Percentiles rank a stretch among this genome's conserved stretches.
These are phyloP conservation scores for Acipenser transmontanus DNA, from an alignment of 2,797 vertebrate species.

Conservation along the genomic window DNA sequence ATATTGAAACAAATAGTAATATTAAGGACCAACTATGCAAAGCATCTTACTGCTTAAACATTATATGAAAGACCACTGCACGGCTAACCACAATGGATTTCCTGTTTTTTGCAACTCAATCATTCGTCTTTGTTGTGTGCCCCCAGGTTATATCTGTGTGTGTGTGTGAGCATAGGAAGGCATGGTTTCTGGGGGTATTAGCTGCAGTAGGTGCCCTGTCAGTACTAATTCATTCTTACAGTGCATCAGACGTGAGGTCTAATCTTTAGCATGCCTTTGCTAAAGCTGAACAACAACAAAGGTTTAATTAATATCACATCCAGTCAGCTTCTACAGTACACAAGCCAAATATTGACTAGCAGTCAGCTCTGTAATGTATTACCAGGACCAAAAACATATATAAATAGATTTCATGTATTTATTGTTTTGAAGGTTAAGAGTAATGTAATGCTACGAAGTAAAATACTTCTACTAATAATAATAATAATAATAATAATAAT, in stretches of 20 bases:
- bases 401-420: too few species aligned
- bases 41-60: neutral
- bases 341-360: too few species aligned
- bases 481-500: too few species aligned
- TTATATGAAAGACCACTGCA: neutral
- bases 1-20: neutral
- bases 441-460: too few species aligned
- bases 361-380: too few species aligned
- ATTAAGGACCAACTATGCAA: neutral
- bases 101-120: conserved; percentile 1
- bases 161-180: neutral
- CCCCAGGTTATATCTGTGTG: conserved; percentile 1
- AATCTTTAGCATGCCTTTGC: neutral
- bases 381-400: too few species aligned
- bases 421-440: too few species aligned
- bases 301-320: too few species aligned
- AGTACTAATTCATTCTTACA: neutral
- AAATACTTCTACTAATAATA: too few species aligned
- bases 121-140: neutral
- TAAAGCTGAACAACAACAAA: neutral
- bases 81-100: conserved; percentile 2
- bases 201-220: neutral
- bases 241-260: neutral
- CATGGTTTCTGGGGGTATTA: conserved; percentile 1
- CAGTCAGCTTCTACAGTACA: too few species aligned